phyloP scores from a whole-genome alignment of 2,888 invertebrate species.

The Catocala fraxini region DNA sequence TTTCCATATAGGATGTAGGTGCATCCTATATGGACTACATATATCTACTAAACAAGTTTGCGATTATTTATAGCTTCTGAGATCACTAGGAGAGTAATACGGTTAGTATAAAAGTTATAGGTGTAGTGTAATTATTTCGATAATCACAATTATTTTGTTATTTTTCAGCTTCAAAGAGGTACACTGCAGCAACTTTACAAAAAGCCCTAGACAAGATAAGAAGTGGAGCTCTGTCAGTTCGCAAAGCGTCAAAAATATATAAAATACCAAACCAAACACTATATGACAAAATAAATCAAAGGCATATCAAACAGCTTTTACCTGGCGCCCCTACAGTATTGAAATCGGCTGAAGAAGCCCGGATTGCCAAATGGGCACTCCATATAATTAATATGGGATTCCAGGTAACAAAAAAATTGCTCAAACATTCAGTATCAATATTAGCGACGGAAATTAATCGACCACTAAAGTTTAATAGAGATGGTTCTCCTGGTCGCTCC shows the following conservation, averaged over 20 bases:
- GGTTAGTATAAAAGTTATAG: too few relatives aligned
- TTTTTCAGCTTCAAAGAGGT: constrained; percentile 9
- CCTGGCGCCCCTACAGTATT: constrained; percentile 18
- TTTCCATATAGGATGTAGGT: too few relatives aligned
- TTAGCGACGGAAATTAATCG: constrained; percentile 1
- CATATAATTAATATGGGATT: constrained; percentile 11
- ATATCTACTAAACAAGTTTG: too few relatives aligned
- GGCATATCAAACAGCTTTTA: constrained; percentile 3
- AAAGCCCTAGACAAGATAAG: constrained; percentile 11
- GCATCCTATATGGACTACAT: too few relatives aligned
- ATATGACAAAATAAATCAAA: constrained; percentile 15
- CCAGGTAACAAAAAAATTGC: constrained; percentile 10
- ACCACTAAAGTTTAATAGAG: constrained; percentile 8
- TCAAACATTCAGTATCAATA: constrained; percentile 10
- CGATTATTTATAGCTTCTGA: too few relatives aligned
- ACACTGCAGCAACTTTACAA: constrained; percentile 6
- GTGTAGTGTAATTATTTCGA: too few relatives aligned
- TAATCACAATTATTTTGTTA: too few relatives aligned
- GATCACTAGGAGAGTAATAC: too few relatives aligned
- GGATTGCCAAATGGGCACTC: constrained; percentile 6
- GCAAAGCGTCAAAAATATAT: constrained; percentile 12
- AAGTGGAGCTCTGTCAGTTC: constrained; percentile 3
- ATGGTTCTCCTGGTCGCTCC: constrained; percentile 6
- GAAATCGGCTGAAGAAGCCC: constrained; percentile 10
- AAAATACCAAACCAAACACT: constrained; percentile 16